Evolutionary conservation across 2,888 invertebrate species (phyloP).

Genomic region (Apantesis nais): DNA sequence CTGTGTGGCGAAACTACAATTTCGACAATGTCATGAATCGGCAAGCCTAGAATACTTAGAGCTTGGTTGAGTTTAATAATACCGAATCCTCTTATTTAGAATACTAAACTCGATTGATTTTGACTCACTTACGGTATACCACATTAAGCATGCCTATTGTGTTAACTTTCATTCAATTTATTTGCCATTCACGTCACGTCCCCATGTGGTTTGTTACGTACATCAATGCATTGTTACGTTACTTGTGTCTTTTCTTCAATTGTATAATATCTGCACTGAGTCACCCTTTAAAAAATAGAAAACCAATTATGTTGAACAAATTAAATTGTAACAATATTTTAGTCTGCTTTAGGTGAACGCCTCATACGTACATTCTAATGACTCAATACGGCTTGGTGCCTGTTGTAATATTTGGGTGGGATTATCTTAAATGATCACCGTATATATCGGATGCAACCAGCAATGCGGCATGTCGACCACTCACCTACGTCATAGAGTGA

Average conservation of each 20-base stretch:
- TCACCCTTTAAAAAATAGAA: slow-evolving; percentile 11
- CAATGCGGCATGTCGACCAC: slow-evolving; percentile 32
- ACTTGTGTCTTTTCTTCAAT: slow-evolving; percentile 20
- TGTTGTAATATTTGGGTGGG: slow-evolving; percentile 32
- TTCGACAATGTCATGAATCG: neutral
- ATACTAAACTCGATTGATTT: neutral
- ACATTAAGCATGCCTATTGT: slow-evolving; percentile 20
- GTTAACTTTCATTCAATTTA: slow-evolving; percentile 37
- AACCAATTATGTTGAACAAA: slow-evolving; percentile 2
- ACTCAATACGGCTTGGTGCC: neutral
- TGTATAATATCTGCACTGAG: slow-evolving; percentile 13
- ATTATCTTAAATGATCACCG: slow-evolving; percentile 36
- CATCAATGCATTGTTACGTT: slow-evolving; percentile 25
- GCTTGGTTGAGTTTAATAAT: neutral
- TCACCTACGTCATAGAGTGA: slow-evolving; percentile 41
- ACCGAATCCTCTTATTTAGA: neutral
- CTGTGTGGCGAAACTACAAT: neutral
- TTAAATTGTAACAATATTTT: slow-evolving; percentile 9
- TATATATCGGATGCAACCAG: slow-evolving; percentile 39
- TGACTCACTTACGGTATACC: slow-evolving; percentile 3
- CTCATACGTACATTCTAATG: neutral
- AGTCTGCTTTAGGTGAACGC: neutral
- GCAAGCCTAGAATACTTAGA: neutral
- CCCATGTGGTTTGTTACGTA: slow-evolving; percentile 34
- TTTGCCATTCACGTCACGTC: slow-evolving; percentile 39